Conservation (phyloP, 30 jellyfish, hydroid and myxozoan species). For the Turritopsis rubra region DNA sequence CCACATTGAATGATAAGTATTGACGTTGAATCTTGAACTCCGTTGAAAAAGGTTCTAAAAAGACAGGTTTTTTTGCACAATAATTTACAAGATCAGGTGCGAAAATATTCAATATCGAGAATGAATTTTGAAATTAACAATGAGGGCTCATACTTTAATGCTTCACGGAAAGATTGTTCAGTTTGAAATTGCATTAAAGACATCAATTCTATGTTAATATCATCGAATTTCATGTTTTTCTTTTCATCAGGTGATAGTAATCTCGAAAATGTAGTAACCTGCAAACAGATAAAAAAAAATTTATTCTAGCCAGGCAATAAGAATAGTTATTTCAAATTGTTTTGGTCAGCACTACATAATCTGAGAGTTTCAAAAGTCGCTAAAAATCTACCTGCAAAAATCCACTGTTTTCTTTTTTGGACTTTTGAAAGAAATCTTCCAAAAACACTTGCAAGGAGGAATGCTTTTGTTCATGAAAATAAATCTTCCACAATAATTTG, state of each 20-base stretch:
- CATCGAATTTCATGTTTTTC: slow-evolving; percentile 24
- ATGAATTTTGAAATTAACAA: too few species aligned
- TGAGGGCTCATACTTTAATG: slow-evolving; percentile 31
- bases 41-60: slow-evolving; percentile 36
- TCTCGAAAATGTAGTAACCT: slow-evolving; percentile 74
- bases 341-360: not conserved
- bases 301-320: not conserved
- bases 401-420: not conserved
- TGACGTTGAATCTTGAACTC: not conserved
- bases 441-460: slow-evolving; percentile 24
- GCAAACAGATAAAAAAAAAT: not conserved
- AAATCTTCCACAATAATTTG: slow-evolving; percentile 25
- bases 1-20: slow-evolving; percentile 47
- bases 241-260: slow-evolving; percentile 52
- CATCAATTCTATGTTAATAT: slow-evolving; percentile 27
- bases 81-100: not conserved
- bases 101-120: too few species aligned
- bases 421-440: not conserved
- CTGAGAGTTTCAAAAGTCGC: not conserved
- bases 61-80: not conserved
- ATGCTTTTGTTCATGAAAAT: slow-evolving; percentile 47
- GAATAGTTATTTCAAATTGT: not conserved
- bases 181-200: slow-evolving; percentile 65
- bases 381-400: slow-evolving; percentile 19
- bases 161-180: slow-evolving; percentile 60